Evolutionary conservation across 2,797 vertebrate species (phyloP).

Genomic region (Coranthus polyacanthus): DNA sequence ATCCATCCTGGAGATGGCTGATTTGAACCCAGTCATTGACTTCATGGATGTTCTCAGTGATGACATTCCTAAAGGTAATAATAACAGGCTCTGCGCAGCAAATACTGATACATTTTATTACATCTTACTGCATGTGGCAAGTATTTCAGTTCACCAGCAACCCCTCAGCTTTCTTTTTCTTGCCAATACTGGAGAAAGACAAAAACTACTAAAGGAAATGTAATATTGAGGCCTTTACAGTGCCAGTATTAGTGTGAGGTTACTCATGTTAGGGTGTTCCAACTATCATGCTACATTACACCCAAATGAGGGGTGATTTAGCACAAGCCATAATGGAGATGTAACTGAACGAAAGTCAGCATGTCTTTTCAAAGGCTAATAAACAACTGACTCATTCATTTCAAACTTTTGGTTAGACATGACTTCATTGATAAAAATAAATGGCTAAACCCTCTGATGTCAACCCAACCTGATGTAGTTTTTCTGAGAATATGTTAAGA

Average conservation of each 20-base stretch:
- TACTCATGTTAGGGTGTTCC: not conserved
- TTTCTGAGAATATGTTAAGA: constrained; percentile 30
- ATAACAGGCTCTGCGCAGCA: not conserved
- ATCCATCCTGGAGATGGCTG: constrained; percentile 87
- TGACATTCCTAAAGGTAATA: constrained; percentile 91
- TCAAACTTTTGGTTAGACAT: constrained; percentile 14
- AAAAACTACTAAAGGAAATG: not conserved
- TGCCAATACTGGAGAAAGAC: not conserved
- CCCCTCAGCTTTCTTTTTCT: not conserved
- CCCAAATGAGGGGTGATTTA: constrained; percentile 1
- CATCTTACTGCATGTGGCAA: not conserved
- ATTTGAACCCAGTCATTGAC: constrained; percentile 90
- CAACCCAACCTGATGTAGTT: not conserved
- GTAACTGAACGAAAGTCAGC: constrained; percentile 13
- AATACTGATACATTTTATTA: not conserved
- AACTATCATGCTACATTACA: constrained; percentile 6
- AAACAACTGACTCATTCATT: not conserved
- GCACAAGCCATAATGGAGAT: not conserved
- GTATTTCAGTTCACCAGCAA: not conserved
- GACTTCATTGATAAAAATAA: constrained; percentile 12
- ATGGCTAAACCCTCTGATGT: not conserved
- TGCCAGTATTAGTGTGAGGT: not conserved
- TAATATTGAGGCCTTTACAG: not conserved
- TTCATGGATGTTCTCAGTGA: constrained; percentile 92
- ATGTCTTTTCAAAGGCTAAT: constrained; percentile 11